Conservation (phyloP, 64 coral and sea anemone species). For the Astreopora myriophthalma region DNA sequence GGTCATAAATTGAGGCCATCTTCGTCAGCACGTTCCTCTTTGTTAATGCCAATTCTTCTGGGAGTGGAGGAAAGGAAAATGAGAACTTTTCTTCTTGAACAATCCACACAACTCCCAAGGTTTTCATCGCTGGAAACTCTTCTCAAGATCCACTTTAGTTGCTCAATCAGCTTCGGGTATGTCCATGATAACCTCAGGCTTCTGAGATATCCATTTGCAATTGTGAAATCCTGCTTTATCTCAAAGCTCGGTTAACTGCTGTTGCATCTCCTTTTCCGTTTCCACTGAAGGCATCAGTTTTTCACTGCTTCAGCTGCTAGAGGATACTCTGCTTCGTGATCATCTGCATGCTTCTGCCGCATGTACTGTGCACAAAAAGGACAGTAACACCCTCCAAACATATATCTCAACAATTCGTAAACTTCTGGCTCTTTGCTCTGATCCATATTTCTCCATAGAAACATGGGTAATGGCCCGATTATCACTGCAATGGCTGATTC, state of each 20-base stretch:
- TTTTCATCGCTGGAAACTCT: conserved; percentile 56
- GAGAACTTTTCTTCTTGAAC: conserved; percentile 47
- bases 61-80: conserved; percentile 20
- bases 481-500: background rate
- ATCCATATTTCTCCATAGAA: conserved; percentile 65
- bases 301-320: conserved; percentile 57
- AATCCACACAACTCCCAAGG: conserved; percentile 39
- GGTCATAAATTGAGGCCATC: conserved; percentile 61
- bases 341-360: conserved; percentile 66
- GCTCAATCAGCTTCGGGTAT: conserved; percentile 36
- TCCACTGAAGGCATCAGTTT: conserved; percentile 52
- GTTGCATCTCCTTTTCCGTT: conserved; percentile 12
- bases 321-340: conserved; percentile 24
- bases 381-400: conserved; percentile 84
- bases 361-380: conserved; percentile 82
- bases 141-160: conserved; percentile 54
- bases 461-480: too few species aligned
- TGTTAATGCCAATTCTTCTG: conserved; percentile 42
- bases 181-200: conserved; percentile 50
- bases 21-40: conserved; percentile 66
- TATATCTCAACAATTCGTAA: conserved; percentile 54
- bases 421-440: conserved; percentile 41
- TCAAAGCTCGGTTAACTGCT: conserved; percentile 29
- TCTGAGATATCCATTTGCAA: conserved; percentile 63
- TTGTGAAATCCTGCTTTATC: conserved; percentile 61